Evolutionary conservation across 2,888 invertebrate genomes (phyloP).

Genomic region (Nomada fucata): DNA sequence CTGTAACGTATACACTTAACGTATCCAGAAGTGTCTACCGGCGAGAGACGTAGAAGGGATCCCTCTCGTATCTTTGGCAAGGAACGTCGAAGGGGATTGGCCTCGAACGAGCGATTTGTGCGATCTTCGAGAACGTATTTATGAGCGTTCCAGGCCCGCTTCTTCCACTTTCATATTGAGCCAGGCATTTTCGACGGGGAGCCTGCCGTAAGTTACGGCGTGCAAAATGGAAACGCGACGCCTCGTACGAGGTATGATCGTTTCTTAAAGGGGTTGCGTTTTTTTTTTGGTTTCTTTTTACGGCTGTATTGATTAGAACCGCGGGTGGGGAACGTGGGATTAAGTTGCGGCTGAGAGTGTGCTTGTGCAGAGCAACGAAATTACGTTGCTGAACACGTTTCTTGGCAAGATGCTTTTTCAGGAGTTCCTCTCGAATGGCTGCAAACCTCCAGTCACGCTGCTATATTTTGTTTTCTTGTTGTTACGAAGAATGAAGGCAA

Average conservation of each 20-base stretch:
- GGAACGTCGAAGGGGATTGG: slow-evolving; percentile 74
- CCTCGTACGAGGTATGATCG: slow-evolving; percentile 4
- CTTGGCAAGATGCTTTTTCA: too few relatives aligned
- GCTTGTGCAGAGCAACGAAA: too few relatives aligned
- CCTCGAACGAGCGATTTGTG: slow-evolving; percentile 78
- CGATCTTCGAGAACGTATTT: slow-evolving; percentile 79
- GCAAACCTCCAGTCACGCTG: too few relatives aligned
- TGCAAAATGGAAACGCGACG: slow-evolving; percentile 45
- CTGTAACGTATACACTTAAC: slow-evolving; percentile 58
- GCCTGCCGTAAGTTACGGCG: slow-evolving; percentile 47
- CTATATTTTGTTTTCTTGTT: neutral
- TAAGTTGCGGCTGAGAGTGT: too few relatives aligned
- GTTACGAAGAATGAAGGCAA: neutral
- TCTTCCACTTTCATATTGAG: slow-evolving; percentile 66
- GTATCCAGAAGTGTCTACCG: slow-evolving; percentile 45
- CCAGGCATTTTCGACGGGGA: slow-evolving; percentile 37
- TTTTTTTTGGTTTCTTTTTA: too few relatives aligned
- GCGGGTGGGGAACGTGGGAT: too few relatives aligned
- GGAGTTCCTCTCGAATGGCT: too few relatives aligned
- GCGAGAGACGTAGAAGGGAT: slow-evolving; percentile 71
- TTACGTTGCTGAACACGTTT: too few relatives aligned
- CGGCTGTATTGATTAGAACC: too few relatives aligned
- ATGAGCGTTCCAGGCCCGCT: slow-evolving; percentile 72
- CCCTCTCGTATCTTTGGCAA: slow-evolving; percentile 66
- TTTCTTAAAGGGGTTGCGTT: neutral